A percentile compares a stretch with the other conserved stretches of the same genome.
These are phyloP conservation scores for Pteruthius melanotis DNA, from an alignment of 2,113 vertebrate species.

Conservation along the genomic window DNA sequence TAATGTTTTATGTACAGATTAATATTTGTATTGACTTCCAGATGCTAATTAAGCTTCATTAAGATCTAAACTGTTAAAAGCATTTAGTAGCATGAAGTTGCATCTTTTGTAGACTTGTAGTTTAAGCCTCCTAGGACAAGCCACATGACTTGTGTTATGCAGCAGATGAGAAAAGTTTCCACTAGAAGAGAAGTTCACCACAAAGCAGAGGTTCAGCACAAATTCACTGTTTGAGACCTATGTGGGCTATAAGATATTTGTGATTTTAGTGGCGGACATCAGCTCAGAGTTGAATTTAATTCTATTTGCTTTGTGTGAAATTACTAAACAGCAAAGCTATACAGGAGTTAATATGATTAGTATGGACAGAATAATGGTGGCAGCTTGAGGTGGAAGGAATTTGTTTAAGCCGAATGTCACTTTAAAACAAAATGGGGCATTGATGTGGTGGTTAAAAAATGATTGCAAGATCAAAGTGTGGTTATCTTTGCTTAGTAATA, in stretches of 20 bases:
- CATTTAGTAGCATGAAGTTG: slow-evolving; percentile 56
- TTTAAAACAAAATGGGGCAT: neutral
- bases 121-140: slow-evolving; percentile 3
- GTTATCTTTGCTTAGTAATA: slow-evolving; percentile 20
- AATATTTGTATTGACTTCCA: slow-evolving; percentile 49
- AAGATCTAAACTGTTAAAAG: slow-evolving; percentile 46
- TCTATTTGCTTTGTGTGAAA: neutral
- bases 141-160: neutral
- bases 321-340: neutral
- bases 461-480: neutral
- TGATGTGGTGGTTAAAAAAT: neutral
- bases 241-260: neutral
- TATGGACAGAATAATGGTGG: neutral
- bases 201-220: neutral
- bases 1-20: slow-evolving; percentile 51
- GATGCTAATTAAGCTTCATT: slow-evolving; percentile 42
- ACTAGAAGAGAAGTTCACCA: neutral
- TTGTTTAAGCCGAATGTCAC: neutral
- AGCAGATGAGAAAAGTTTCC: neutral
- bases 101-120: slow-evolving; percentile 40
- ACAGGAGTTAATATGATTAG: neutral
- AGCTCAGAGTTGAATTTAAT: neutral
- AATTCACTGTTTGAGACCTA: neutral
- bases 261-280: neutral
- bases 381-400: neutral